Percentiles rank a stretch among this genome's conserved stretches.
These are phyloP conservation scores for Cerceris ruficornis DNA, from an alignment of 2,888 invertebrate genomes.

Conservation along the genomic window DNA sequence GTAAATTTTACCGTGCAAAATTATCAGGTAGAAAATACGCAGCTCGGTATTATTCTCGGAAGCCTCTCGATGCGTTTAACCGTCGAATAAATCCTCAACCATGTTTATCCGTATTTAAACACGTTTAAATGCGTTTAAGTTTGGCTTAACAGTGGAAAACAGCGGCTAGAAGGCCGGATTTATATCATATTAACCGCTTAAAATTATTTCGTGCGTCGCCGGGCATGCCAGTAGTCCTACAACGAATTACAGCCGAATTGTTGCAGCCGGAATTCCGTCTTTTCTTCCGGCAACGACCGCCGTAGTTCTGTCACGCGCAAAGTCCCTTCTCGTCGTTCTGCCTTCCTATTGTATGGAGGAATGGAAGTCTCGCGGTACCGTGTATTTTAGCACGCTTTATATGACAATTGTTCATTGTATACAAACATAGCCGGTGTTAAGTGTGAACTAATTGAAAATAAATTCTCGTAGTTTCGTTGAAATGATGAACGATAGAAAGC, in stretches of 20 bases:
- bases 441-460: no score
- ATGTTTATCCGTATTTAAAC: conserved; percentile 1
- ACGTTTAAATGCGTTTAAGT: conserved; percentile 36
- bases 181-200: conserved; percentile 59
- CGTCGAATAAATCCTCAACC: neutral
- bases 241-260: conserved; percentile 55
- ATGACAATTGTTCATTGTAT: no score
- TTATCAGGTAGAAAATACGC: conserved; percentile 13
- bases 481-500: no score
- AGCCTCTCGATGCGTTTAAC: conserved; percentile 27
- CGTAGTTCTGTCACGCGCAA: conserved; percentile 46
- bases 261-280: conserved; percentile 43
- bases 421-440: no score
- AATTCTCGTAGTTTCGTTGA: no score
- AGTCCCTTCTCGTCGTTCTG: neutral
- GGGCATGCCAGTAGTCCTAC: conserved; percentile 54
- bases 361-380: no score
- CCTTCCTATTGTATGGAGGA: neutral
- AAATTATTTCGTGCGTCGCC: conserved; percentile 63
- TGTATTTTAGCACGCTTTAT: no score
- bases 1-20: conserved; percentile 13
- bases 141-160: conserved; percentile 18
- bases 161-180: conserved; percentile 31
- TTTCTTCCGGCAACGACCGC: conserved; percentile 39
- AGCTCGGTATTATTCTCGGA: conserved; percentile 31